phyloP scores from a whole-genome alignment of 1,140 invertebrate genomes.

The Chymomyza costata region DNA sequence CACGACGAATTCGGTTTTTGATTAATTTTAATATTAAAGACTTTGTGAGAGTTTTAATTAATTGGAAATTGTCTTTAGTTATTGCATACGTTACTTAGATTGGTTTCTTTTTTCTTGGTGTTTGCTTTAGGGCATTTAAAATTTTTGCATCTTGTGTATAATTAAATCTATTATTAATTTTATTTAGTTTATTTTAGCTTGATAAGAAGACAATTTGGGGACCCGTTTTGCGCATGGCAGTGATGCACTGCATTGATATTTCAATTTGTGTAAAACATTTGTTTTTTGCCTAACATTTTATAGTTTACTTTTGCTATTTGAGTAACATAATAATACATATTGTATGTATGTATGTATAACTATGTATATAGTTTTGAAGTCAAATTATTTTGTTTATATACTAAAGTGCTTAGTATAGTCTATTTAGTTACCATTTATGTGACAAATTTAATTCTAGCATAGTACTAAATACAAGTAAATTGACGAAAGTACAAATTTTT shows the following conservation, averaged over 20 bases:
- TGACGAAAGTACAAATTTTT: no score
- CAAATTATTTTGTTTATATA: no score
- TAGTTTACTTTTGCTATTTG: conserved; percentile 6
- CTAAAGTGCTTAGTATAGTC: no score
- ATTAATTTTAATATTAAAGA: not conserved
- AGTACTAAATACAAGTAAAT: no score
- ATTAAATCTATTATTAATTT: conserved; percentile 33
- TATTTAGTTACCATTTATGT: no score
- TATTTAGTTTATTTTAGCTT: conserved; percentile 14
- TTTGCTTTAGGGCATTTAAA: conserved; percentile 12
- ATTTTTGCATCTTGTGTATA: conserved; percentile 26
- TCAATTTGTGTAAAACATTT: conserved; percentile 32
- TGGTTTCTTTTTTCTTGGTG: conserved; percentile 26
- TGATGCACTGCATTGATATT: conserved; percentile 70
- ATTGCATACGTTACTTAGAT: conserved; percentile 62
- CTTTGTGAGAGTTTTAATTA: conserved; percentile 23
- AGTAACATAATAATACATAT: conserved; percentile 22
- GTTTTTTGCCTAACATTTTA: conserved; percentile 10
- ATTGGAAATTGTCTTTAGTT: conserved; percentile 41
- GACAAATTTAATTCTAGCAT: no score
- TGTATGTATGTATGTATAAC: conserved; percentile 26
- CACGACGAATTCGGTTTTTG: no score
- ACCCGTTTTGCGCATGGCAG: conserved; percentile 66
- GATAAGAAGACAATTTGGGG: conserved; percentile 56
- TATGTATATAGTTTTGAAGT: conserved; percentile 21